Conservation (phyloP, 2,797 vertebrate species). For the Saxicola maurus region DNA sequence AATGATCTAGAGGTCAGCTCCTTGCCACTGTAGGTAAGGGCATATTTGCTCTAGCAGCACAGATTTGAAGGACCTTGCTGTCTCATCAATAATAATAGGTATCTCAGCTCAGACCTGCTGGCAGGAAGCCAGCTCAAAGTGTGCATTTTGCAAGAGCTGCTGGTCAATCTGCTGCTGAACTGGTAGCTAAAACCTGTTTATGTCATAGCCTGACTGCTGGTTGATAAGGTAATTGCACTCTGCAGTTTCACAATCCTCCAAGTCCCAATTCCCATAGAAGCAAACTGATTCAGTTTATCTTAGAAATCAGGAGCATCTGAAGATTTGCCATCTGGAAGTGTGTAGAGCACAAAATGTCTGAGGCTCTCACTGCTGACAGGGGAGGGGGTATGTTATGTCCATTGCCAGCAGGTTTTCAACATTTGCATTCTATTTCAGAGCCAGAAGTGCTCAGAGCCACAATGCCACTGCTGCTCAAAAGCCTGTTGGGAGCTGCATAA, state of each 20-base stretch:
- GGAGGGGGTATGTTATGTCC: neutral
- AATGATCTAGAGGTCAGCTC: neutral
- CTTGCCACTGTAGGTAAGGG: neutral
- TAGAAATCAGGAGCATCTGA: neutral
- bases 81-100: neutral
- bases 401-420: neutral
- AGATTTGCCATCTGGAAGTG: conserved; percentile 4
- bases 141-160: neutral
- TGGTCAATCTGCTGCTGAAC: neutral
- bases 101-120: neutral
- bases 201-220: neutral
- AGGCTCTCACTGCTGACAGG: neutral
- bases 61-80: neutral
- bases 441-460: neutral
- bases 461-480: neutral
- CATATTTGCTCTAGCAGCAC: neutral
- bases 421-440: neutral
- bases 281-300: neutral
- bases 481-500: neutral
- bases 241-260: neutral
- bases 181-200: neutral
- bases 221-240: neutral
- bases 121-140: neutral
- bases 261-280: neutral
- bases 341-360: neutral